phyloP scores from a whole-genome alignment of 1,140 invertebrate genomes.

The Macrocentrus cingulum region DNA sequence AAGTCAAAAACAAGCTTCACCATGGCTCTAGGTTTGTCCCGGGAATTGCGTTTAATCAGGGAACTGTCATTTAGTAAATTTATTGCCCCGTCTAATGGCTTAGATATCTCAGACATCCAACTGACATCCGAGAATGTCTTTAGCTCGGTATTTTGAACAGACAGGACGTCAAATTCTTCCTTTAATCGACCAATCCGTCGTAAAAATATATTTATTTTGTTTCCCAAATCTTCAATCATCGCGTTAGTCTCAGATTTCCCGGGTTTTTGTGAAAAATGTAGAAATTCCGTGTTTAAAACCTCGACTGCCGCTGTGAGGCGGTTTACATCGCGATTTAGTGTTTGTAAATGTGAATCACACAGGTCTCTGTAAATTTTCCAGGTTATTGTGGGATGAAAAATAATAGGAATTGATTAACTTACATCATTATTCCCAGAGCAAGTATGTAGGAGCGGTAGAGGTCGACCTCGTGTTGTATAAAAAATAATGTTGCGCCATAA shows the following conservation, averaged over 20 bases:
- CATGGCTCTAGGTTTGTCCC: conserved; percentile 26
- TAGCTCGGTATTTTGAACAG: conserved; percentile 19
- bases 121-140: conserved; percentile 27
- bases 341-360: conserved; percentile 18
- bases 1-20: conserved; percentile 33
- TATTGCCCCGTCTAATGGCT: not conserved
- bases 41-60: not conserved
- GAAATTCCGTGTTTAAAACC: not conserved
- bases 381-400: not conserved
- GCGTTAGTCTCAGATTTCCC: not conserved
- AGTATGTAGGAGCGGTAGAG: conserved; percentile 42
- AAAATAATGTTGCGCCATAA: conserved; percentile 42
- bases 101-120: conserved; percentile 16
- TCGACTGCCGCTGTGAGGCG: not conserved
- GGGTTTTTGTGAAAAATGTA: not conserved
- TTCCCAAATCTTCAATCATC: conserved; percentile 3
- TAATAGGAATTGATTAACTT: conserved; percentile 27
- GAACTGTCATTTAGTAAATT: not conserved
- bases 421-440: conserved; percentile 45
- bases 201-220: conserved; percentile 34
- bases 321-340: conserved; percentile 29
- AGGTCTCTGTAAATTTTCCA: conserved; percentile 7
- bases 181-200: conserved; percentile 29
- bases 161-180: conserved; percentile 25
- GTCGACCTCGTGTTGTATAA: conserved; percentile 40